A percentile compares a stretch with the other conserved stretches of the same genome.
phyloP scores from a whole-genome alignment of 2,113 vertebrate species.

The Anoplopoma fimbria region DNA sequence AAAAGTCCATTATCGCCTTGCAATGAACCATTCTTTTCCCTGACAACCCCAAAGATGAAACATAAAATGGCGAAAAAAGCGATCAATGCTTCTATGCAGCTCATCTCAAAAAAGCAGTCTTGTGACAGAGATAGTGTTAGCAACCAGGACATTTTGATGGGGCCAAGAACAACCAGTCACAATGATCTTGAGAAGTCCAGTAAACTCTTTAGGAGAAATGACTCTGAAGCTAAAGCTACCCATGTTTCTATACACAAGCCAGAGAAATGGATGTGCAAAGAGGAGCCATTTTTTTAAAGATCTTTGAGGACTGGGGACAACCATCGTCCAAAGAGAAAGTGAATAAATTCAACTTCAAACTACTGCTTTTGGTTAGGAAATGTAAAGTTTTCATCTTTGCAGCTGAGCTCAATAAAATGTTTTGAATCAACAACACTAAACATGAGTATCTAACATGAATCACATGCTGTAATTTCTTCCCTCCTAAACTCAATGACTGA shows the following conservation, averaged over 20 bases:
- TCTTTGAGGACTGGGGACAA: conserved; percentile 40
- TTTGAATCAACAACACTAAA: conserved; percentile 33
- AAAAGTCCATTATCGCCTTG: conserved; percentile 61
- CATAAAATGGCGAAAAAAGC: conserved; percentile 73
- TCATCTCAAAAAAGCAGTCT: conserved; percentile 52
- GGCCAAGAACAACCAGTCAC: conserved; percentile 57
- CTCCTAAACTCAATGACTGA: conserved; percentile 57
- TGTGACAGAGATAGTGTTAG: conserved; percentile 47
- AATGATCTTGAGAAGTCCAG: conserved; percentile 57
- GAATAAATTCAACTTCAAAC: conserved; percentile 28
- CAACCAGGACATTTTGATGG: conserved; percentile 51
- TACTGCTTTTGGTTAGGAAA: conserved; percentile 13
- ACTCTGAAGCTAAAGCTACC: conserved; percentile 55
- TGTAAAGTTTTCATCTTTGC: neutral
- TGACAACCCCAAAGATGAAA: conserved; percentile 65
- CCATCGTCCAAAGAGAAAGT: conserved; percentile 36
- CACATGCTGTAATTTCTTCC: conserved; percentile 56
- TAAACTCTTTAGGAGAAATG: conserved; percentile 59
- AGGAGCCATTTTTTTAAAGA: conserved; percentile 73
- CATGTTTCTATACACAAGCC: conserved; percentile 65
- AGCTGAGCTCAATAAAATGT: conserved; percentile 32
- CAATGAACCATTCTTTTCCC: conserved; percentile 52
- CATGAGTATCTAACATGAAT: conserved; percentile 32
- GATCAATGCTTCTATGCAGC: conserved; percentile 49
- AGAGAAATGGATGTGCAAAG: conserved; percentile 78